Base-by-base conservation (phyloP, 2,113 vertebrate genomes). In the Archilochus colubris region DNA sequence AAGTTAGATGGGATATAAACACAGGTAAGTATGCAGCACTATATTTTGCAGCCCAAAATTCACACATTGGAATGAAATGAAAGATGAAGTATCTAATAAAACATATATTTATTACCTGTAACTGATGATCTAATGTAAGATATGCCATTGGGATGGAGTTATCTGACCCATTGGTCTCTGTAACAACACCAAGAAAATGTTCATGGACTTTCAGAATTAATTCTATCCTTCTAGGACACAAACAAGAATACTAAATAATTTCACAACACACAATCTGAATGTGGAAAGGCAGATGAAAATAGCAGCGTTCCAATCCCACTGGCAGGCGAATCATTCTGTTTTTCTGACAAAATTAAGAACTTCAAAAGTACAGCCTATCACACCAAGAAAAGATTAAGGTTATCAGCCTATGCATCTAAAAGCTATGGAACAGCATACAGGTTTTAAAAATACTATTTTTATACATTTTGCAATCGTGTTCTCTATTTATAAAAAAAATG, bases 91-190 rank as follows among this genome's bases (percentile, higher is more conserved):
- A 64, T 48, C 63, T 74, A 30, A 94, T 27, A 61, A 59, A 93
- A 12, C 13, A 25, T 21, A 7, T 31, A 74, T 46, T 88, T 88
- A 89, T 97, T 98, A 99, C 99, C 99, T 99, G 99, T 77, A 99
- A 97, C 94, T 99, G 99, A 97, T 99, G 99, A 97, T 99, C 99
- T 98, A 99, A 98, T 64, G 99, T 99, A 94, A 99, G 99, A 96
- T 99, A 99, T 9, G 99, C 99, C 99, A 99, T 99, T 97, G 99
- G 99, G 97, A 99, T 99, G 83, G 99, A 99, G 98, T 99, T 99
- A 98, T 99, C 99, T 69, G 99, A 99, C 87, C 99, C 99, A 94
- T 99, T 99, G 93, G 98, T 99, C 97, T 99, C 99, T 99, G 97
- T 38, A 98, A 96, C 48, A 96, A 95, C 20, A 97, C 22, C 85